phyloP scores from a whole-genome alignment of 2,888 invertebrate species.

The Eristalinus sepulchralis region DNA sequence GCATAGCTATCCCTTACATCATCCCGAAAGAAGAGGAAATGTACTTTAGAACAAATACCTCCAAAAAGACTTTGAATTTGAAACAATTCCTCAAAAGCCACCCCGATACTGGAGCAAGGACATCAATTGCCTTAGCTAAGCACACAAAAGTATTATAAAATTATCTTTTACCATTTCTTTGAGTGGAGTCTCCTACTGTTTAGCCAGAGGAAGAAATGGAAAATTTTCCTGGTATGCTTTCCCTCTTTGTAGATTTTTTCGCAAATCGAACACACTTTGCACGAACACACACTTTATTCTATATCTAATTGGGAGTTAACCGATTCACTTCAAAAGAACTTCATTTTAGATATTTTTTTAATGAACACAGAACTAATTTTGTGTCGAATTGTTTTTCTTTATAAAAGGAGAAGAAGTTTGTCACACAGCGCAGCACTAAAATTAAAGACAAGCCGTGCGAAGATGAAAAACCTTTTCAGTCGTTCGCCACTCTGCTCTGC shows the following conservation, averaged over 20 bases:
- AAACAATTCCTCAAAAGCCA: neutral
- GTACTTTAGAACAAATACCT: neutral
- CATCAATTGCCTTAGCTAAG: constrained; percentile 9
- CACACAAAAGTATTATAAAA: neutral
- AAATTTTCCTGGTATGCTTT: constrained; percentile 38
- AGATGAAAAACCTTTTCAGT: constrained; percentile 67
- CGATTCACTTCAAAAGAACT: constrained; percentile 16
- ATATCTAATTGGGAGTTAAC: neutral
- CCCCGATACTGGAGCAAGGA: constrained; percentile 6
- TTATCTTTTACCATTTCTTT: constrained; percentile 59
- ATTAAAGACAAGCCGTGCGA: constrained; percentile 52
- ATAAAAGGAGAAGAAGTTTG: constrained; percentile 30
- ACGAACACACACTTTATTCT: constrained; percentile 13
- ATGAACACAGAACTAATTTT: neutral
- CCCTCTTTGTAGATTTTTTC: constrained; percentile 19
- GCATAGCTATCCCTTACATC: constrained; percentile 58
- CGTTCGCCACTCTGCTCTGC: constrained; percentile 37
- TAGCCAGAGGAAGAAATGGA: neutral
- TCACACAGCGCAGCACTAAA: constrained; percentile 55
- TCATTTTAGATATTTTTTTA: constrained; percentile 14
- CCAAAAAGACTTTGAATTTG: neutral
- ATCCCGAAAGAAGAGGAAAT: constrained; percentile 29
- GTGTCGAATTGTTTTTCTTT: neutral
- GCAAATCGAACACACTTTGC: constrained; percentile 52
- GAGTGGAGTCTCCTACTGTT: constrained; percentile 17